Conservation (phyloP, 2,113 vertebrate species). For the Alexandromys fortis region DNA sequence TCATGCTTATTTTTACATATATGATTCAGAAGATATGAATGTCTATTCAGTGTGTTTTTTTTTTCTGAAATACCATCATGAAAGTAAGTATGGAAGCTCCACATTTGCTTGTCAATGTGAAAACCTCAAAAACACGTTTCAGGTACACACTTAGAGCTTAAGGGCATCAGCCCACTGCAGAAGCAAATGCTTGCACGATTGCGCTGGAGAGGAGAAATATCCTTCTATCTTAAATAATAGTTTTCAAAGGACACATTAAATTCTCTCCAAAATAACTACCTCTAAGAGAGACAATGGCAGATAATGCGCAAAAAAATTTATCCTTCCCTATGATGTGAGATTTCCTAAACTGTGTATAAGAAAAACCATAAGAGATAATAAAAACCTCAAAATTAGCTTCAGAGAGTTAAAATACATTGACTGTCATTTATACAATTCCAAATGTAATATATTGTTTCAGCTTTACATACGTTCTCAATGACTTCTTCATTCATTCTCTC, state of each 20-base stretch:
- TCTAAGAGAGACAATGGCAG: not conserved
- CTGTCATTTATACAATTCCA: not conserved
- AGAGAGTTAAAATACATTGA: not conserved
- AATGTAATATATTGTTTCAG: slow-evolving; percentile 11
- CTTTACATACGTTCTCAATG: not conserved
- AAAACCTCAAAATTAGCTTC: slow-evolving; percentile 41
- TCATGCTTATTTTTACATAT: not conserved
- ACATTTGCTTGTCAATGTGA: slow-evolving; percentile 32
- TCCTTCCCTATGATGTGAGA: slow-evolving; percentile 1
- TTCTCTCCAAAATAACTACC: not conserved
- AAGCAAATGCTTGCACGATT: not conserved
- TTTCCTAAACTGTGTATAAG: slow-evolving; percentile 9
- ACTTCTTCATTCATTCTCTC: not conserved
- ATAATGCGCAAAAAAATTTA: not conserved
- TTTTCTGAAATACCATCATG: not conserved
- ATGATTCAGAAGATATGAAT: not conserved
- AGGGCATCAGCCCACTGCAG: not conserved
- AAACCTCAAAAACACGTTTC: slow-evolving; percentile 6
- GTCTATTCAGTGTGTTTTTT: not conserved
- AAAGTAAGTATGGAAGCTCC: slow-evolving; percentile 13
- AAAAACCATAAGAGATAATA: slow-evolving; percentile 1
- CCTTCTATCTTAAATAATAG: slow-evolving; percentile 4
- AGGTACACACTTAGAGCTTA: not conserved
- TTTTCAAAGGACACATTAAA: slow-evolving; percentile 17
- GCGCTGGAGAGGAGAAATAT: not conserved